Evolutionary conservation across 2,888 invertebrate species (phyloP).

Genomic region (Lycia hirtaria): DNA sequence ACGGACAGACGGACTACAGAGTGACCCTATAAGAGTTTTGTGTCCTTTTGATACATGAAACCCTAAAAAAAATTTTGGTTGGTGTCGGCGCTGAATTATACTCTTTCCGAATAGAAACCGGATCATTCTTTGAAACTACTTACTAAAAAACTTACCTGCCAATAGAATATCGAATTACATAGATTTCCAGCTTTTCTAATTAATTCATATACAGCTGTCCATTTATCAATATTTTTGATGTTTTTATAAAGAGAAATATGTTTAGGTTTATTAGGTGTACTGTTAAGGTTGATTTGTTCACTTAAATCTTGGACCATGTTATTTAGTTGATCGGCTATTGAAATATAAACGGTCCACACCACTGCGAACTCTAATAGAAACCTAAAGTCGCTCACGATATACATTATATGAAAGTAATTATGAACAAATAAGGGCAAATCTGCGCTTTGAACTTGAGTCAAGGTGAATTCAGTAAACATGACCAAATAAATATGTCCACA

Average conservation of each 20-base stretch:
- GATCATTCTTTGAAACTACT: too few species aligned
- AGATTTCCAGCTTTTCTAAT: neutral
- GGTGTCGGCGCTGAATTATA: too few species aligned
- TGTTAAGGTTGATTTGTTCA: neutral
- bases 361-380: neutral
- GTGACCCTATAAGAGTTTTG: too few species aligned
- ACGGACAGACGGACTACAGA: too few species aligned
- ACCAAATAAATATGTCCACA: neutral
- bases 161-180: neutral
- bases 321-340: neutral
- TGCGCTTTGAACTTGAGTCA: neutral
- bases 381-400: too few species aligned
- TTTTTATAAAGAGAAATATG: neutral
- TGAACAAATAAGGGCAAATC: neutral
- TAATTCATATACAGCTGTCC: neutral
- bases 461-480: neutral
- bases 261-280: neutral
- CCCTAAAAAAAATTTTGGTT: too few species aligned
- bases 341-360: neutral
- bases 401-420: too few species aligned
- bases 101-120: too few species aligned
- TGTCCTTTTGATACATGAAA: too few species aligned
- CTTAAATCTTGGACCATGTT: neutral
- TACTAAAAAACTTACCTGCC: neutral
- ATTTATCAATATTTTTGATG: neutral